Percentiles rank a stretch among this genome's conserved stretches.
Evolutionary conservation across 2,113 vertebrate genomes (phyloP).

Genomic region (Calyptomena viridis): DNA sequence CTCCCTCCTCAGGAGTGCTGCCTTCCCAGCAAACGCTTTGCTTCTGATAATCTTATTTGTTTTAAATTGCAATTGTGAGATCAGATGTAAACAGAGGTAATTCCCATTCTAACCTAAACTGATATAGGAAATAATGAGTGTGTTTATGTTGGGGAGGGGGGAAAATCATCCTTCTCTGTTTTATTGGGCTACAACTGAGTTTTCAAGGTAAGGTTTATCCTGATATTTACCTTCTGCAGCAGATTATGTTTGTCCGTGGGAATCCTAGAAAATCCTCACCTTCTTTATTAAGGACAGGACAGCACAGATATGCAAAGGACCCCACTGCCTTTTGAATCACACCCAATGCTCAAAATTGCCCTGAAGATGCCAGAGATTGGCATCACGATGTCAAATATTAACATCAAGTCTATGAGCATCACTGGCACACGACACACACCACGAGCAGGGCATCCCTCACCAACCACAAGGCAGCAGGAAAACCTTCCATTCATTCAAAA

Average conservation of each 20-base stretch:
- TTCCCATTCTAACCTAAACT: neutral
- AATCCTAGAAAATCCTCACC: conserved; percentile 17
- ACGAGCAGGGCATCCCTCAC: neutral
- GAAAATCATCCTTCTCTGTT: neutral
- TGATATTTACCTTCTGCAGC: neutral
- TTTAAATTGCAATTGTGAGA: neutral
- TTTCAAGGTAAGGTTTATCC: neutral
- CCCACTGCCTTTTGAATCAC: neutral
- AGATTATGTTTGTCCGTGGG: neutral
- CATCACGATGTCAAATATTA: neutral
- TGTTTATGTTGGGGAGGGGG: neutral
- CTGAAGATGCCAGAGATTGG: neutral
- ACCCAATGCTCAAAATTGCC: neutral
- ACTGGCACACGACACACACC: accelerated
- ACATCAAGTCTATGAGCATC: neutral
- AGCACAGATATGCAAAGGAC: neutral
- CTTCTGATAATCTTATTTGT: neutral
- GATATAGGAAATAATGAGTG: neutral
- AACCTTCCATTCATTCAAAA: neutral
- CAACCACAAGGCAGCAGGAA: neutral
- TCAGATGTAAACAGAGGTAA: neutral
- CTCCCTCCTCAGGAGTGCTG: neutral
- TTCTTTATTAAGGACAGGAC: neutral
- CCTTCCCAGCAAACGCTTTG: neutral
- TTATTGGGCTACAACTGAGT: neutral